phyloP scores from a whole-genome alignment of 2,113 vertebrate species.

The Cromileptes altivelis region DNA sequence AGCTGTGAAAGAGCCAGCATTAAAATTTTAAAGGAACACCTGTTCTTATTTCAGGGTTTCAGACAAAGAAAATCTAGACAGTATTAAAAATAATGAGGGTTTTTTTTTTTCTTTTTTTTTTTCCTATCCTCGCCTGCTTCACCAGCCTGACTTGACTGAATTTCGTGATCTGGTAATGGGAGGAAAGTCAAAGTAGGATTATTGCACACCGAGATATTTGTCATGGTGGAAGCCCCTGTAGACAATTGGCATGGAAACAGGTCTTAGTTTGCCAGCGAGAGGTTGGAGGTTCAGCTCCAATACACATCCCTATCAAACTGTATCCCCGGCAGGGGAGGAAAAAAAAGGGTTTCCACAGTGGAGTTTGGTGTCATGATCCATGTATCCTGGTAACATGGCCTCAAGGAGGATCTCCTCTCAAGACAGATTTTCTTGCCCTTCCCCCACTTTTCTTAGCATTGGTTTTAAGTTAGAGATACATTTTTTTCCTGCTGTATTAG shows the following conservation, averaged over 20 bases:
- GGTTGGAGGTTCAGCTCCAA: constrained; percentile 32
- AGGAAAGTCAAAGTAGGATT: constrained; percentile 36
- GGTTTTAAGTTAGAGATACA: neutral
- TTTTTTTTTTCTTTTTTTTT: neutral
- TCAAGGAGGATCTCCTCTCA: constrained; percentile 28
- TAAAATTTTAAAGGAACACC: constrained; percentile 57
- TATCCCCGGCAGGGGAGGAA: constrained; percentile 4
- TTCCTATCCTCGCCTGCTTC: neutral
- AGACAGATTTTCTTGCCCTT: constrained; percentile 6
- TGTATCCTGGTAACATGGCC: constrained; percentile 44
- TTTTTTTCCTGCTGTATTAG: constrained; percentile 8
- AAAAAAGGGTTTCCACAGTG: constrained; percentile 5
- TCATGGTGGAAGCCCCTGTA: constrained; percentile 26
- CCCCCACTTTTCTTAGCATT: neutral
- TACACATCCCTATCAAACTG: neutral
- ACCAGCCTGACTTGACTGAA: constrained; percentile 27
- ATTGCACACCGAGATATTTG: constrained; percentile 38
- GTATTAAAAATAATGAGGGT: constrained; percentile 40
- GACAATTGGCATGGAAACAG: constrained; percentile 50
- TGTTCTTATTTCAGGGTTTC: constrained; percentile 58
- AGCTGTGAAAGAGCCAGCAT: constrained; percentile 38
- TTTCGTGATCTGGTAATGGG: constrained; percentile 35
- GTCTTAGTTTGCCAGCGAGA: constrained; percentile 45
- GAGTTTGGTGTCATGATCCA: constrained; percentile 35
- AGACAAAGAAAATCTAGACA: constrained; percentile 48